Conservation (phyloP, 2,888 invertebrate genomes). For the Stenolophus ochropezus region DNA sequence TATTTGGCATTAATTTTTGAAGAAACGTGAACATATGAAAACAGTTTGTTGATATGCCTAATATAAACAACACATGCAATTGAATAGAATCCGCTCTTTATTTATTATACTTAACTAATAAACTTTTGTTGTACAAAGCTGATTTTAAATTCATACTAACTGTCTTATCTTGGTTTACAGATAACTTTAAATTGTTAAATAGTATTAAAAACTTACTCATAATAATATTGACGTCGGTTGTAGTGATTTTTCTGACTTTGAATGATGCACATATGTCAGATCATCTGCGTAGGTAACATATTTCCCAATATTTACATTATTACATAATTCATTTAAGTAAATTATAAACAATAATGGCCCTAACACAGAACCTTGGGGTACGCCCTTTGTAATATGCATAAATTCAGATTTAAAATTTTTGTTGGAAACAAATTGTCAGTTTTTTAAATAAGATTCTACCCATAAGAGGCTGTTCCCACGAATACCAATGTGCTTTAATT, state of each 20-base stretch:
- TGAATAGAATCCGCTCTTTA: no score
- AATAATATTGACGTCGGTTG: background rate
- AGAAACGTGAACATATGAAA: no score
- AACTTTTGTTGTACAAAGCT: background rate
- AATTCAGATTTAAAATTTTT: background rate
- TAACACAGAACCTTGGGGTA: background rate
- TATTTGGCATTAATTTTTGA: no score
- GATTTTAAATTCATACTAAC: background rate
- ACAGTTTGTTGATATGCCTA: no score
- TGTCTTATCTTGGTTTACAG: background rate
- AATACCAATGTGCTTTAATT: no score
- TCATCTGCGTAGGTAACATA: background rate
- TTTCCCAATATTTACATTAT: background rate
- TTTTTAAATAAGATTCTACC: background rate
- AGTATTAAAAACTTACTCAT: background rate
- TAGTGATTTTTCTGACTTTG: background rate
- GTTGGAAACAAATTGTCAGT: background rate
- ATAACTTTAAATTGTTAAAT: background rate
- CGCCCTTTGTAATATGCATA: background rate
- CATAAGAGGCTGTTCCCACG: background rate
- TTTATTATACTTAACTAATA: background rate
- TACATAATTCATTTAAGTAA: background rate
- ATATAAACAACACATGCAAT: no score
- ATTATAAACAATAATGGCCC: background rate
- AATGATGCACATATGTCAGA: background rate